These are phyloP conservation scores for Oreochromis niloticus DNA, from an alignment of 2,113 vertebrate species.

Conservation along the genomic window DNA sequence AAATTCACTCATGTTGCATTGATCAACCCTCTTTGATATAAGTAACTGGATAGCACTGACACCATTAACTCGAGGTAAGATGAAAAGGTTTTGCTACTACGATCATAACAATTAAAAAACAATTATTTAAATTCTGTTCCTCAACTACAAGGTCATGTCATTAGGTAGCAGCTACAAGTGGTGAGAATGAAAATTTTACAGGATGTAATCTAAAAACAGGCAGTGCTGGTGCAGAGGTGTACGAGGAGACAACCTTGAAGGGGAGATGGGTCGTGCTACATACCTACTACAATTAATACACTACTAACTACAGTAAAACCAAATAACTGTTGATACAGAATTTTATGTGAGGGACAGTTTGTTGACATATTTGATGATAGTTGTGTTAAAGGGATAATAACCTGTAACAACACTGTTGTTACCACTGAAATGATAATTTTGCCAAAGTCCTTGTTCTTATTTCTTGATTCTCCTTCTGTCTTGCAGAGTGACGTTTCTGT, in stretches of 20 bases:
- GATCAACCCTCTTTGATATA: neutral
- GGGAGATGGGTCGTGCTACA: neutral
- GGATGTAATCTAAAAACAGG: neutral
- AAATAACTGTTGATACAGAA: neutral
- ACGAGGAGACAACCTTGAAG: neutral
- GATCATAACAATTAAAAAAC: neutral
- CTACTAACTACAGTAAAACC: neutral
- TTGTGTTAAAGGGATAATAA: neutral
- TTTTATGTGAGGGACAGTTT: neutral
- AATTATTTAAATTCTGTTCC: neutral
- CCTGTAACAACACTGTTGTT: neutral
- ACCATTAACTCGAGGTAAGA: neutral
- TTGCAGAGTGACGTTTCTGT: conserved; percentile 58
- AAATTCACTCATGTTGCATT: neutral
- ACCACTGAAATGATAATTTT: conserved; percentile 49
- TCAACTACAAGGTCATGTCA: neutral
- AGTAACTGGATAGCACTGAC: neutral
- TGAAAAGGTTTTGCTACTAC: neutral
- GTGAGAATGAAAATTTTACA: neutral
- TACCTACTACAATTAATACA: neutral
- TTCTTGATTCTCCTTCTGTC: neutral
- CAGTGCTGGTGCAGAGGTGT: neutral
- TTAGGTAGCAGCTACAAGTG: neutral
- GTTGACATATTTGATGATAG: neutral
- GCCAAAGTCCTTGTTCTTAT: conserved; percentile 47